phyloP scores from a whole-genome alignment of 1,140 invertebrate genomes.

The Anadara kagoshimensis region DNA sequence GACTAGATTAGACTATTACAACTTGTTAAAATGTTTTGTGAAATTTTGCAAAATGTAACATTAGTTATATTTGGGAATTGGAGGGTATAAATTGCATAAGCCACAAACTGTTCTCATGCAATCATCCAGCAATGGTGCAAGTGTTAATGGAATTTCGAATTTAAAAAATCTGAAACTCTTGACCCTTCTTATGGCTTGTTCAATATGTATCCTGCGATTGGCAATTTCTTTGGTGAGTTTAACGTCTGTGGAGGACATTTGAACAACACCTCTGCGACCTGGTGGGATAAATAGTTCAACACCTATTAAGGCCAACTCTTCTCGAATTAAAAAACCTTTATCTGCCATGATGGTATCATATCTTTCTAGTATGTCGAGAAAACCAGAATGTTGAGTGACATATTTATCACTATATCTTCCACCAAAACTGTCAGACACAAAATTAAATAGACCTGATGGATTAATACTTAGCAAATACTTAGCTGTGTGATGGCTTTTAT shows the following conservation, averaged over 20 bases:
- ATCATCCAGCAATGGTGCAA: slow-evolving; percentile 20
- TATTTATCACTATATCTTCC: slow-evolving; percentile 31
- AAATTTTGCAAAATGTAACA: neutral
- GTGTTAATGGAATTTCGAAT: slow-evolving; percentile 17
- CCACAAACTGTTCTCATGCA: slow-evolving; percentile 13
- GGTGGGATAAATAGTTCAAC: slow-evolving; percentile 1
- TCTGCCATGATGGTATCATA: slow-evolving; percentile 31
- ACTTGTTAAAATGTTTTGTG: neutral
- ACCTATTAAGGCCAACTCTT: neutral
- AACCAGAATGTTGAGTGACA: slow-evolving; percentile 22
- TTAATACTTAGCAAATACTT: slow-evolving; percentile 32
- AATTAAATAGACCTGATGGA: slow-evolving; percentile 23
- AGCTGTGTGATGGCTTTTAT: slow-evolving; percentile 34
- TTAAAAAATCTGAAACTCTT: slow-evolving; percentile 22
- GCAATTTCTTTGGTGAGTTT: slow-evolving; percentile 15
- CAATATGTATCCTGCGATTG: slow-evolving; percentile 17
- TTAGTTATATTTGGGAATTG: slow-evolving; percentile 17
- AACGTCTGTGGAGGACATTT: slow-evolving; percentile 4
- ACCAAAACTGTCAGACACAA: slow-evolving; percentile 23
- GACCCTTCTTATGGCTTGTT: slow-evolving; percentile 22
- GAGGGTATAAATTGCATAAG: slow-evolving; percentile 25
- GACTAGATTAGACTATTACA: neutral
- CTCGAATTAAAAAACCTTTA: slow-evolving; percentile 27
- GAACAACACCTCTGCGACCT: neutral
- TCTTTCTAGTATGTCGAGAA: slow-evolving; percentile 16